Conservation (phyloP, 2,113 vertebrate genomes). For the Sinocyclocheilus maitianheensis region DNA sequence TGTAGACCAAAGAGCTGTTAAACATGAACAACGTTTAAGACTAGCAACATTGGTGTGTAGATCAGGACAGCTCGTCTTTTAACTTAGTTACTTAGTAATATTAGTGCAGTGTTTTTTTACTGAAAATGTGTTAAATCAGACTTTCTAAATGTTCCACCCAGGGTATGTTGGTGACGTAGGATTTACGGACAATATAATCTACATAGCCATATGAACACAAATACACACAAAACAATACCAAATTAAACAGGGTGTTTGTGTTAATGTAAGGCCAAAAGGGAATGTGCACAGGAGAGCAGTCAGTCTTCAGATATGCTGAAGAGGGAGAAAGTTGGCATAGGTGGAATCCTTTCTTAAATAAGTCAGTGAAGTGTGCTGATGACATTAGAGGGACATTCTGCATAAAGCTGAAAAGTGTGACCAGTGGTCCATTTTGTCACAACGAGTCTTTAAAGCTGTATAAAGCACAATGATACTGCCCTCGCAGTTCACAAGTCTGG, state of each 20-base stretch:
- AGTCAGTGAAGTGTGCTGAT: background rate
- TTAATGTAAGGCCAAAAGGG: constrained; percentile 23
- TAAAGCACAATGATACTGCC: constrained; percentile 28
- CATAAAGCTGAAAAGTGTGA: background rate
- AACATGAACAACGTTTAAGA: no score
- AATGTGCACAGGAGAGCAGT: constrained; percentile 11
- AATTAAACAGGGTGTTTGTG: constrained; percentile 18
- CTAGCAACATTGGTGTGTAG: no score
- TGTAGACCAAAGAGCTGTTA: no score
- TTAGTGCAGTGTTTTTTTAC: background rate
- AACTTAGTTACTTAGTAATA: background rate
- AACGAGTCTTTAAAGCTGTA: background rate
- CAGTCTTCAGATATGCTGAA: constrained; percentile 8
- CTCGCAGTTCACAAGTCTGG: constrained; percentile 67
- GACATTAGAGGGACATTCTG: background rate
- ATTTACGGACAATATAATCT: background rate
- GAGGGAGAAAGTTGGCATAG: background rate
- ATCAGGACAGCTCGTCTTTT: background rate
- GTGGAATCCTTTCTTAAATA: background rate
- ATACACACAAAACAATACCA: constrained; percentile 45
- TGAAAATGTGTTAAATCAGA: background rate
- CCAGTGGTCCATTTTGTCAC: background rate
- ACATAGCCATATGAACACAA: constrained; percentile 27
- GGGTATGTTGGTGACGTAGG: background rate
- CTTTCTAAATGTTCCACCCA: background rate